These are phyloP conservation scores for Molorchus minor DNA, from an alignment of 2,888 invertebrate species.

Conservation along the genomic window DNA sequence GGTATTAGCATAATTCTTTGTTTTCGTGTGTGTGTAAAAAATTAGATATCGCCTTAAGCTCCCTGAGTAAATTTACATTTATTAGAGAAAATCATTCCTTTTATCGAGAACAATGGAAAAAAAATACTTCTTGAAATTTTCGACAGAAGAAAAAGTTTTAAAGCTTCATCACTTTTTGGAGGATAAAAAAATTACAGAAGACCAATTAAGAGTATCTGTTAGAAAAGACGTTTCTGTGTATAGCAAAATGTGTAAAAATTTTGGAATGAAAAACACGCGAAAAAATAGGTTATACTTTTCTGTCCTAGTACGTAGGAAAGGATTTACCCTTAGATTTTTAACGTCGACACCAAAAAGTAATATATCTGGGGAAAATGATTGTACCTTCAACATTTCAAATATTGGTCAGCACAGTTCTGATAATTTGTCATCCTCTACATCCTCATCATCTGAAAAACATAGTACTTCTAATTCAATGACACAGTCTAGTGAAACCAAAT, in stretches of 20 bases:
- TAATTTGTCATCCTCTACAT: too few species aligned
- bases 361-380: background rate
- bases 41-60: too few species aligned
- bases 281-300: constrained; percentile 11
- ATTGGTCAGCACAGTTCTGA: background rate
- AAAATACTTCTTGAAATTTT: constrained; percentile 4
- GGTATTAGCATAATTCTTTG: too few species aligned
- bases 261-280: background rate
- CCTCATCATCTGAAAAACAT: too few species aligned
- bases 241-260: background rate
- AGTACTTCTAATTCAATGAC: too few species aligned
- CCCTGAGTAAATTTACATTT: too few species aligned
- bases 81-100: too few species aligned
- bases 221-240: constrained; percentile 1
- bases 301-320: background rate
- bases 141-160: background rate
- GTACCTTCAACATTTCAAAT: background rate
- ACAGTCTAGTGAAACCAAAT: too few species aligned
- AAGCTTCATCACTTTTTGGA: background rate
- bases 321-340: background rate
- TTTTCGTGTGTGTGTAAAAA: too few species aligned
- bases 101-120: background rate
- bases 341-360: constrained; percentile 5
- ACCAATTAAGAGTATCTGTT: background rate
- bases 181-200: background rate